A percentile compares a stretch with the other conserved stretches of the same genome.
phyloP scores from a whole-genome alignment of 1,140 invertebrate genomes.

The Drosophila santomea region DNA sequence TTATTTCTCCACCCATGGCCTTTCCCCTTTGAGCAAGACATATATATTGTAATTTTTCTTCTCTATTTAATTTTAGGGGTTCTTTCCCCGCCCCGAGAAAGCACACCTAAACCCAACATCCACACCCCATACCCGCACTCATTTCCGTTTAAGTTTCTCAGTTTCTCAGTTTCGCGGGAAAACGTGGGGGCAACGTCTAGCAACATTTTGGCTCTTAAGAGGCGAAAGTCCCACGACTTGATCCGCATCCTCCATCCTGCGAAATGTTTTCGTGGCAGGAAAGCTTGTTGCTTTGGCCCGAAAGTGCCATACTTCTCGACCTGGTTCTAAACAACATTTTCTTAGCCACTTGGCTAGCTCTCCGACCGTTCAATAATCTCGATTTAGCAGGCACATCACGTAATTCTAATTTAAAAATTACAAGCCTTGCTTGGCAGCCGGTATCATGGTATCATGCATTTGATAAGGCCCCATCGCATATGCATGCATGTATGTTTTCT shows the following conservation, averaged over 20 bases:
- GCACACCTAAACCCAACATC: background rate
- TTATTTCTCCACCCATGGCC: slow-evolving; percentile 23
- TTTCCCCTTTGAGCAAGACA: slow-evolving; percentile 44
- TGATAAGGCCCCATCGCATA: slow-evolving; percentile 44
- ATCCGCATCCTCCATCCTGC: slow-evolving; percentile 3
- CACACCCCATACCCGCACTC: background rate
- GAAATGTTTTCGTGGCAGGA: background rate
- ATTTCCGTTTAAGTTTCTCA: background rate
- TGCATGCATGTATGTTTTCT: slow-evolving; percentile 14
- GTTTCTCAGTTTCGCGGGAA: background rate
- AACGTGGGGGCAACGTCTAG: slow-evolving; percentile 5
- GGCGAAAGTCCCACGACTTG: slow-evolving; percentile 39
- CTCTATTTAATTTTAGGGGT: slow-evolving; percentile 22
- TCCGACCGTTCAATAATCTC: slow-evolving; percentile 24
- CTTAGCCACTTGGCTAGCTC: slow-evolving; percentile 31
- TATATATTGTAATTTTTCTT: slow-evolving; percentile 79
- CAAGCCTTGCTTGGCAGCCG: slow-evolving; percentile 59
- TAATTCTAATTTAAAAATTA: slow-evolving; percentile 81
- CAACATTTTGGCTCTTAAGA: slow-evolving; percentile 20
- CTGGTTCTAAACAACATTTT: slow-evolving; percentile 40
- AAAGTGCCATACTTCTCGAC: background rate
- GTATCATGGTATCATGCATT: slow-evolving; percentile 59
- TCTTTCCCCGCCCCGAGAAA: background rate
- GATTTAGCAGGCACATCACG: slow-evolving; percentile 61
- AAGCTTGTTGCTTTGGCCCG: slow-evolving; percentile 37